Evolutionary conservation across 2,888 invertebrate genomes (phyloP), one percentile per base, ranked within the genome.

Genomic region (Pteria penguin): DNA sequence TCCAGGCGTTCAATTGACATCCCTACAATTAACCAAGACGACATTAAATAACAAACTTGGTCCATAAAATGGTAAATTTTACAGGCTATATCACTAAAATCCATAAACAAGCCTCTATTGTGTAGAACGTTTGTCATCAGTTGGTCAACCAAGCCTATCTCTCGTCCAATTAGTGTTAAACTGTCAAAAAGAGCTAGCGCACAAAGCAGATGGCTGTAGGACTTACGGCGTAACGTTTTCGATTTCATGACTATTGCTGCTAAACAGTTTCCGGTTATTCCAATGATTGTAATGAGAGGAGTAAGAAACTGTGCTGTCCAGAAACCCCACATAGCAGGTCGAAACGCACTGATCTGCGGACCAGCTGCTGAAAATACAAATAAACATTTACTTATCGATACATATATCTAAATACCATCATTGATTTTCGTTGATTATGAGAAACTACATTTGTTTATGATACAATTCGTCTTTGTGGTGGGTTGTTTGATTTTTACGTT

Each of bases 201-300:
- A 75, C 89, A 88, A 4, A 91, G 84, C 65, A 90, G 90, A 78
- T 90, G 90, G 1, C 89, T 88, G 82, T 91, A 91, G 4, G 91
- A 90, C 60, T 90, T 90, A 72, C 85, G 75, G 2, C 90, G 76
- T 54, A 89, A 81, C 14, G 83, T 78, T 31, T 86, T 86, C 1
- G 89, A 84, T 75, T 88, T 89, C 89, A 90, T 90, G 4, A 91
- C 88, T 4, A 88, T 69, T 24, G 90, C 82, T 0, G 89, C 85
- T 45, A 90, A 77, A n/a, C 83, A 67, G 80, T 91, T 91, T 29
- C 90, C 90, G 2, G 88, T 80, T n/a, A 91, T 79, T 0, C 91
- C 91, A 0, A 88, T 79, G 4, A 85, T 45, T 2, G 87, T 87
- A 22, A 90, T 82, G 11, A 89, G 67, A 4, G 89, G 89, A 0